Evolutionary conservation across 2,888 invertebrate species (phyloP), one percentile per base, ranked within the genome.

Genomic region (Leptarthrus brevirostris): DNA sequence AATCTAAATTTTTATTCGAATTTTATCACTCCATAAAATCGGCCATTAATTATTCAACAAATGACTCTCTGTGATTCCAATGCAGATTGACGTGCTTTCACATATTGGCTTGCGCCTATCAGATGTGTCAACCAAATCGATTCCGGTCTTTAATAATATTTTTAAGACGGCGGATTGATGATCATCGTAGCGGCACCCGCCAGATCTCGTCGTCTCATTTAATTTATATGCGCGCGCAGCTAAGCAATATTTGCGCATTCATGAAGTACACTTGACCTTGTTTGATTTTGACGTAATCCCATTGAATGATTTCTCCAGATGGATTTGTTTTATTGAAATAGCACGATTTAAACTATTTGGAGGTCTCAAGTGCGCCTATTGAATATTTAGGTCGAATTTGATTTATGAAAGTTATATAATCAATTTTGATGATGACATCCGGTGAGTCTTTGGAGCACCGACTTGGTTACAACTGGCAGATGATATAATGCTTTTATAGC

Each of bases 251-350:
- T 64, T 64, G 24, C 64, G 64, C 64, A 20, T 49, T 49, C 49
- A 20, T 18, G 18, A 49, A 16, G 18, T 49, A 64, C 64, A 64
- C 64, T 64, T 64, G 64, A 64, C 64, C 64, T 64, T 64, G 64
- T 64, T 64, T 64, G 64, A 64, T 44, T 64, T 64, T 64, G 64
- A 64, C 64, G 64, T 64, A 64, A 64, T 64, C 64, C 24, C 64
- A 64, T 64, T 47, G 47, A 22, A 64, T 44, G 47, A 26, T 64
- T 64, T n/a, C 64, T 47, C 34, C 44, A 6, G 64, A 64, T 64
- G 58, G 58, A 58, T 58, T 58, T 64, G 64, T 64, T 64, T 44
- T 64, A 64, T 64, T 64, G 22, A 36, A 36, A 64, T 12, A 24
- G 26, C 64, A 44, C 64, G 64, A 64, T 61, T 22, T 18, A n/a